Evolutionary conservation across 2,113 vertebrate genomes (phyloP).

Genomic region (Sphyrna mokarran): DNA sequence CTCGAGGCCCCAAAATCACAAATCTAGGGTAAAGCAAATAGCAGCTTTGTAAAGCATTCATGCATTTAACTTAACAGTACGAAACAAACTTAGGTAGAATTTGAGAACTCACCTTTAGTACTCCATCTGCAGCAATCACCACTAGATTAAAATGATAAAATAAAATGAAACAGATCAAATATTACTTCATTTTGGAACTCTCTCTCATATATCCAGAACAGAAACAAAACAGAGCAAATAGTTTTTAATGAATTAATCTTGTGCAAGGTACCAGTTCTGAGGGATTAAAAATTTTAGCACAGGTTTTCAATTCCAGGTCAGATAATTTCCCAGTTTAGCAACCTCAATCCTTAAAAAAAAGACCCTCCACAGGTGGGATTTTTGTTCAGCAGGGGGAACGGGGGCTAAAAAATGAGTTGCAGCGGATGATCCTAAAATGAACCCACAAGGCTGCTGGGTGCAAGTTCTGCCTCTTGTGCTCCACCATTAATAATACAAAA

Average conservation of each 20-base stretch:
- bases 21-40: constrained; percentile 63
- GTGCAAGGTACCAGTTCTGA: background rate
- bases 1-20: constrained; percentile 95
- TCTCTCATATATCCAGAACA: constrained; percentile 36
- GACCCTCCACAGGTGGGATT: no score
- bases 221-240: constrained; percentile 35
- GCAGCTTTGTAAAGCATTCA: background rate
- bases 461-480: no score
- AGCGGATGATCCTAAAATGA: no score
- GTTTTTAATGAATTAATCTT: background rate
- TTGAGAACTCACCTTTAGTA: constrained; percentile 75
- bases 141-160: constrained; percentile 66
- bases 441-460: no score
- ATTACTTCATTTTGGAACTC: background rate
- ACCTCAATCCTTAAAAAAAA: no score
- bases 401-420: no score
- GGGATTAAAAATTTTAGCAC: background rate
- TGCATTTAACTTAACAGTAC: background rate
- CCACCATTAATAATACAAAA: no score
- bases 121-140: constrained; percentile 81
- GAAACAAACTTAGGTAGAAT: constrained; percentile 35
- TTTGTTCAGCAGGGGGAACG: no score
- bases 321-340: no score
- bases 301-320: no score
- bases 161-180: constrained; percentile 43